phyloP scores from a whole-genome alignment of 2,888 invertebrate genomes.

The Gymnosoma rotundatum region DNA sequence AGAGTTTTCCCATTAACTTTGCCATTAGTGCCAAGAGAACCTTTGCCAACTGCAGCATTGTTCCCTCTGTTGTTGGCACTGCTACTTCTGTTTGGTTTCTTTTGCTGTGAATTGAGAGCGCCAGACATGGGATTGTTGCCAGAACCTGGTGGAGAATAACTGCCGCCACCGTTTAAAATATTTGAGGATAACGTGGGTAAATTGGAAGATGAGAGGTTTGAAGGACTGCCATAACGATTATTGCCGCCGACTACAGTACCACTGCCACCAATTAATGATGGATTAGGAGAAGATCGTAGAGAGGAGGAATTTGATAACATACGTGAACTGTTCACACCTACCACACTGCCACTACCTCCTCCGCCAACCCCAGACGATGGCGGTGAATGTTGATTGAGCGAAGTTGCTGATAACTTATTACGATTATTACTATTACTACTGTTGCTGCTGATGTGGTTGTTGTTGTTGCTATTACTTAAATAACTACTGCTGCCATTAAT shows the following conservation, averaged over 20 bases:
- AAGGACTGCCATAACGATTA: slow-evolving; percentile 73
- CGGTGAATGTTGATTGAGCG: slow-evolving; percentile 74
- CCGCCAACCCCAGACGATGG: slow-evolving; percentile 74
- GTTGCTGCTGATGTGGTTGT: slow-evolving; percentile 73
- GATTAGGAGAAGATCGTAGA: slow-evolving; percentile 76
- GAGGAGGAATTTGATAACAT: slow-evolving; percentile 59
- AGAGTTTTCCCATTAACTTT: slow-evolving; percentile 74
- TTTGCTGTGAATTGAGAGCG: slow-evolving; percentile 48
- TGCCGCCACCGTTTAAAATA: slow-evolving; percentile 69
- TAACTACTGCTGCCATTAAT: slow-evolving; percentile 78
- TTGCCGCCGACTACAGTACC: slow-evolving; percentile 75
- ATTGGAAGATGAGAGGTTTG: slow-evolving; percentile 66
- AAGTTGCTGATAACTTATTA: slow-evolving; percentile 78
- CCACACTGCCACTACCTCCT: slow-evolving; percentile 53
- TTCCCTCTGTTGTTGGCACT: slow-evolving; percentile 44
- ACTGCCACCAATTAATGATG: slow-evolving; percentile 77
- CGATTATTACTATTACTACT: slow-evolving; percentile 79
- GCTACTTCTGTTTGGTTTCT: slow-evolving; percentile 52
- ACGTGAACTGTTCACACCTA: slow-evolving; percentile 45
- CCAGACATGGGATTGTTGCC: slow-evolving; percentile 27
- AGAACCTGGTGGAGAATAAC: slow-evolving; percentile 68
- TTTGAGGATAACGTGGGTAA: slow-evolving; percentile 51
- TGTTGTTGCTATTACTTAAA: slow-evolving; percentile 76
- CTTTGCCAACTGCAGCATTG: slow-evolving; percentile 31
- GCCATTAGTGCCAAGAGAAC: slow-evolving; percentile 61